Evolutionary conservation across 2,797 vertebrate genomes (phyloP).

Genomic region (Falco peregrinus): DNA sequence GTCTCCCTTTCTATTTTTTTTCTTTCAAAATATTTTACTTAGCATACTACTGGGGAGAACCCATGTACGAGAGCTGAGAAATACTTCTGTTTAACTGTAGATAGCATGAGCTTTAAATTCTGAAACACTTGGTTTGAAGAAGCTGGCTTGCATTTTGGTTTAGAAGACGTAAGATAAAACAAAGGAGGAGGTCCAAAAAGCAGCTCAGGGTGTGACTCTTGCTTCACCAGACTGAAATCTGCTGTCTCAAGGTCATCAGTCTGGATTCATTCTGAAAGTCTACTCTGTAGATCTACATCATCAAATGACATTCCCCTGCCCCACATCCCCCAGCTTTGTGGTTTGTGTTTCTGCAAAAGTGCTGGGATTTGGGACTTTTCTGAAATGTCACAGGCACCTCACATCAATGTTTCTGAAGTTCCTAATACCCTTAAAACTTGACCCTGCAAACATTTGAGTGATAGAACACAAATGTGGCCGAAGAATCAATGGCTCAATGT

Average conservation of each 20-base stretch:
- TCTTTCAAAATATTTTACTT: background rate
- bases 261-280: background rate
- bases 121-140: background rate
- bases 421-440: background rate
- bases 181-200: background rate
- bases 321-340: background rate
- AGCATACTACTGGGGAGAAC: background rate
- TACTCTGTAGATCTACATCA: background rate
- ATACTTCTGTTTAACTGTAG: background rate
- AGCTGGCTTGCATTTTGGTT: background rate
- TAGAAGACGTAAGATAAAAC: background rate
- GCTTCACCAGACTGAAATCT: background rate
- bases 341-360: background rate
- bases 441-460: accelerated
- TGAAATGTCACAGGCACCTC: background rate
- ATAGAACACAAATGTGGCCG: background rate
- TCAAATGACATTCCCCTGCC: background rate
- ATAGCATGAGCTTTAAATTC: background rate
- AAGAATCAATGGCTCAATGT: background rate
- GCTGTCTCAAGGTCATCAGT: background rate
- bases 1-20: background rate
- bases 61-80: background rate
- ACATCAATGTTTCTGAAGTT: background rate
- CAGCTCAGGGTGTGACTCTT: background rate
- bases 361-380: background rate